Percentiles rank a stretch among this genome's conserved stretches.
phyloP scores from a whole-genome alignment of 2,113 vertebrate species.

The Pseudorasbora parva region DNA sequence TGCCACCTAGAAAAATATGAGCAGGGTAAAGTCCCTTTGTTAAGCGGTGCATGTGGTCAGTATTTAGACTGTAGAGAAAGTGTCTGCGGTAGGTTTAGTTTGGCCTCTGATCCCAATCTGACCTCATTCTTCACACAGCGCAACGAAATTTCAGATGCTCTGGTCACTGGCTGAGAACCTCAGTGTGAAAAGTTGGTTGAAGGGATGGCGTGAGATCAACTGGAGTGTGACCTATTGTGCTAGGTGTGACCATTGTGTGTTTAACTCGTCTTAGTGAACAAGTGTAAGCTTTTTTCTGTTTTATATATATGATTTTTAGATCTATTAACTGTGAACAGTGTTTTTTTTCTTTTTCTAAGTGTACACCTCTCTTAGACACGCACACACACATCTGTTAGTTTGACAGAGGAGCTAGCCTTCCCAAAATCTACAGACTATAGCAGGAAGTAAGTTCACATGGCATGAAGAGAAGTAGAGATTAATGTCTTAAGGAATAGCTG shows the following conservation, averaged over 20 bases:
- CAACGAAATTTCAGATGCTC: constrained; percentile 68
- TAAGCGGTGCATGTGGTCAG: constrained; percentile 16
- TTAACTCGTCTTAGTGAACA: not conserved
- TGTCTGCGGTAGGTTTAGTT: constrained; percentile 53
- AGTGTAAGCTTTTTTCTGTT: not conserved
- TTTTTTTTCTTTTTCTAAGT: too few relatives aligned
- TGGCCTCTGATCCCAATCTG: constrained; percentile 65
- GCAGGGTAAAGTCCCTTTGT: not conserved
- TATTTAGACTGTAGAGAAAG: constrained; percentile 15
- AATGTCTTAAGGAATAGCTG: constrained; percentile 11
- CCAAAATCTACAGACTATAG: constrained; percentile 11
- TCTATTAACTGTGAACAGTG: too few relatives aligned
- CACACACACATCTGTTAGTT: not conserved
- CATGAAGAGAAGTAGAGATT: not conserved
- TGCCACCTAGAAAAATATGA: constrained; percentile 20
- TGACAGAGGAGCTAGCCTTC: not conserved
- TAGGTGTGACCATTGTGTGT: not conserved
- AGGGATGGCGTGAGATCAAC: constrained; percentile 59
- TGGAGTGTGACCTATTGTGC: constrained; percentile 44
- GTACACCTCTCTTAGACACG: not conserved
- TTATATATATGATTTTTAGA: too few relatives aligned
- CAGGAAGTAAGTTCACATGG: constrained; percentile 25
- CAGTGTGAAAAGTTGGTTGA: constrained; percentile 61
- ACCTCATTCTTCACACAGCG: constrained; percentile 68
- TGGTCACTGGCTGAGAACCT: constrained; percentile 55